A percentile compares a stretch with the other conserved stretches of the same genome.
These are phyloP conservation scores for Nicator chloris DNA, from an alignment of 2,113 vertebrate genomes.

Conservation along the genomic window DNA sequence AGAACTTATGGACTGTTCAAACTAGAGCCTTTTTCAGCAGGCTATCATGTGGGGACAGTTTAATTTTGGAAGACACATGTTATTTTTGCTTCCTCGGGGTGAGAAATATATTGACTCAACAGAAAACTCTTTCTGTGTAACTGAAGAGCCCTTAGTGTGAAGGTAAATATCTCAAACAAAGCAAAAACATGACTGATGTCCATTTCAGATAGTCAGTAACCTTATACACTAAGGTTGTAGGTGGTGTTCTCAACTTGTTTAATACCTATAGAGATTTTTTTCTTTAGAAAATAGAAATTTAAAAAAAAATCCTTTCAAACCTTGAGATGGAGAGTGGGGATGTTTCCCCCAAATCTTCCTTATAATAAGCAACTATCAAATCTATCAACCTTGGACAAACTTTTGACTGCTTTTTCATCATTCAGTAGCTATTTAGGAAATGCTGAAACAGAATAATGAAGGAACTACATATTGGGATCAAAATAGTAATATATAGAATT, in stretches of 20 bases:
- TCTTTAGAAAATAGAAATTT: neutral
- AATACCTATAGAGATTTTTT: neutral
- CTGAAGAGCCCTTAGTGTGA: neutral
- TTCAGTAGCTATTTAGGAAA: neutral
- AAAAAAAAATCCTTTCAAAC: neutral
- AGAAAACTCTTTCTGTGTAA: neutral
- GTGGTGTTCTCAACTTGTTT: neutral
- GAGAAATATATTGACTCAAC: neutral
- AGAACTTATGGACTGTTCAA: neutral
- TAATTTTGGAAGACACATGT: neutral
- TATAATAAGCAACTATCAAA: neutral
- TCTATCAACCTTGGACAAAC: rapidly evolving
- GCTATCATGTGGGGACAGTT: neutral
- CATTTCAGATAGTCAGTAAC: neutral
- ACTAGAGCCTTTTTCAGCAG: neutral
- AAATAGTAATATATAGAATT: neutral
- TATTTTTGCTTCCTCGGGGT: neutral
- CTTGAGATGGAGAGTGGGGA: neutral
- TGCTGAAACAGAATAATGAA: neutral
- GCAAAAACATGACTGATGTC: neutral
- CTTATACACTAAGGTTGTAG: neutral
- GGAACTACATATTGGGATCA: neutral
- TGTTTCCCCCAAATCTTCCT: neutral
- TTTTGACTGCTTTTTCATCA: neutral
- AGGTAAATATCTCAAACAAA: neutral